Percentiles rank a stretch among this genome's conserved stretches.
These are phyloP conservation scores for Macaca mulatta DNA, from an alignment of 2,113 vertebrate species.

Conservation along the genomic window DNA sequence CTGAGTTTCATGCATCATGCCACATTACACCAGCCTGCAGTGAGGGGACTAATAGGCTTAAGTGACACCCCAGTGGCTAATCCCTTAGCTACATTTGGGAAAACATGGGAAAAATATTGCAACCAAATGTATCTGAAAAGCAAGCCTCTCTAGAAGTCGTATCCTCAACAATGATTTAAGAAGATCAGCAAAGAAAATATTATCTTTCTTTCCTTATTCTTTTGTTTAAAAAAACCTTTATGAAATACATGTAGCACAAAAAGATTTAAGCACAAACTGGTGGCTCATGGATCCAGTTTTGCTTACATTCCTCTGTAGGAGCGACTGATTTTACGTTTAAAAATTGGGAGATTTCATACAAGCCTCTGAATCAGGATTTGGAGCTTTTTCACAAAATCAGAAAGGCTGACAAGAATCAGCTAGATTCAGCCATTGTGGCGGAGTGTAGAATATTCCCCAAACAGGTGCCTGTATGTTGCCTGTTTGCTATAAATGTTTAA, in stretches of 20 bases:
- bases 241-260: not conserved
- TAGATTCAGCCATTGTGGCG: not conserved
- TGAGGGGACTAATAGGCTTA: not conserved
- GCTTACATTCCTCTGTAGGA: not conserved
- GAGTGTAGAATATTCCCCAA: accelerated
- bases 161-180: not conserved
- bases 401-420: not conserved
- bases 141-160: not conserved
- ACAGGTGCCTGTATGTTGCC: not conserved
- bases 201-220: not conserved
- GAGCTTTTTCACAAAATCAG: not conserved
- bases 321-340: not conserved
- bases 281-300: not conserved
- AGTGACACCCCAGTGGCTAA: constrained; percentile 27
- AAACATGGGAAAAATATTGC: not conserved
- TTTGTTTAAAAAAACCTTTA: not conserved
- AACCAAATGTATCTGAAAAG: not conserved
- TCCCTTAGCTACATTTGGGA: constrained; percentile 35
- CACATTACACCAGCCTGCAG: constrained; percentile 1
- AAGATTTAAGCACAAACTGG: not conserved
- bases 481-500: not conserved
- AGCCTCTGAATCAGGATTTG: not conserved
- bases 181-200: not conserved
- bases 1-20: not conserved
- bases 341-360: not conserved